These are phyloP conservation scores for Bombus fervidus DNA, from an alignment of 1,140 invertebrate genomes.

Conservation along the genomic window DNA sequence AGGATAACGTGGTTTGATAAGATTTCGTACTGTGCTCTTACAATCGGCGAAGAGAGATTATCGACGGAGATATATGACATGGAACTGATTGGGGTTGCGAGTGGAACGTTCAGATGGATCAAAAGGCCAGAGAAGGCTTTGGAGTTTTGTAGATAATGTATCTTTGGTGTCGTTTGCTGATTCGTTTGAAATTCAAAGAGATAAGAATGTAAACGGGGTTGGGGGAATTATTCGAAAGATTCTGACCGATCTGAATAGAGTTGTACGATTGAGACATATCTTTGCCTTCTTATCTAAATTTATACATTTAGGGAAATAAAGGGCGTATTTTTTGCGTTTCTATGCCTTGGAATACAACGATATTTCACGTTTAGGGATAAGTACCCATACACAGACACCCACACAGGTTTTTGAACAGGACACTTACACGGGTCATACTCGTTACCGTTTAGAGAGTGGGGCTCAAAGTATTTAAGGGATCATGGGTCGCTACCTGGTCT, in stretches of 20 bases:
- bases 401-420: too few relatives aligned
- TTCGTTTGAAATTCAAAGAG: neutral
- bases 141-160: neutral
- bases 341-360: too few relatives aligned
- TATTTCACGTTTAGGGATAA: too few relatives aligned
- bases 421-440: too few relatives aligned
- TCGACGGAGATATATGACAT: neutral
- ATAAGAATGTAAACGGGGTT: neutral
- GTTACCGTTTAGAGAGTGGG: too few relatives aligned
- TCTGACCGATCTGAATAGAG: neutral
- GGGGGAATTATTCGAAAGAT: neutral
- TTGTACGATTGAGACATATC: neutral
- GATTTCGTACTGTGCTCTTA: neutral
- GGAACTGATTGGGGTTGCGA: neutral
- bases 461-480: too few relatives aligned
- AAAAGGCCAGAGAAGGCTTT: neutral
- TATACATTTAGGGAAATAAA: neutral
- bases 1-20: neutral
- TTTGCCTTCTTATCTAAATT: neutral
- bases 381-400: too few relatives aligned
- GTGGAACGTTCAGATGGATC: neutral
- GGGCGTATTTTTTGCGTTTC: too few relatives aligned
- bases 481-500: too few relatives aligned
- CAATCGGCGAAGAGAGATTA: constrained; percentile 4
- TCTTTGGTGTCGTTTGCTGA: neutral